Base-by-base conservation (phyloP, 2,113 vertebrate genomes). In the Cisticola juncidis region DNA sequence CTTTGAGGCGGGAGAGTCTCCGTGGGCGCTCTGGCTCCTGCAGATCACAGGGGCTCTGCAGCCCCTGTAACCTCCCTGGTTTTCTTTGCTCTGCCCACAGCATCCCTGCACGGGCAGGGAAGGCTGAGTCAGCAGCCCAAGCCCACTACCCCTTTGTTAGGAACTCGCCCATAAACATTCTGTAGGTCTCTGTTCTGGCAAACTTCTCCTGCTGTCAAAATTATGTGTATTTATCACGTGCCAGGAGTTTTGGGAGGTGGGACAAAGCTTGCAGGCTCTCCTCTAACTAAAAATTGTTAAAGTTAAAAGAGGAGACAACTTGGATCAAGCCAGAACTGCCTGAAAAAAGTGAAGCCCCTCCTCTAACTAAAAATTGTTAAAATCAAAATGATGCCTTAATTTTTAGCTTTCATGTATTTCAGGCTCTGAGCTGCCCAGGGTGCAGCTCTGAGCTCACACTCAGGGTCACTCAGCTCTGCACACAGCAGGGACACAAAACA, bases 1-100 rank as follows among this genome's bases (percentile, higher is more conserved):
- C 86, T 96, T 94, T 94, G 92, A 97, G 95, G 76, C 11, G 79
- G 91, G 69, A 21, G 85, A 92, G 69, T 97, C 97, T 96, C 97
- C 21, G 56, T 0, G 64, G 97, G 83, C 13, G 1, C 50, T 51
- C 40, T 45, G 45, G 77, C 26, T 91, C 14, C 66, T 88, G 74
- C 44, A 97, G 81, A 97, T 97, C 95, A 98, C 64, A 97, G 74
- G 47, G 35, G 12, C 80, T 95, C 86, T 33, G 5, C 93, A 93
- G 92, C 95, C 96, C 42, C 70, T 4, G 1, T 92, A 96, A 97
- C 94, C 95, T 95, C 53, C 88, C 79, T 1, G 3, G 36, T 86
- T 94, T 33, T 87, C 91, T 96, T 80, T 40, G 20, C 61, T 88
- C 44, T 53, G 78, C 50, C 3, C 12, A 26, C 44, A 91, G 65